Evolutionary conservation across 2,888 invertebrate genomes (phyloP).

Genomic region (Creontiades dilutus): DNA sequence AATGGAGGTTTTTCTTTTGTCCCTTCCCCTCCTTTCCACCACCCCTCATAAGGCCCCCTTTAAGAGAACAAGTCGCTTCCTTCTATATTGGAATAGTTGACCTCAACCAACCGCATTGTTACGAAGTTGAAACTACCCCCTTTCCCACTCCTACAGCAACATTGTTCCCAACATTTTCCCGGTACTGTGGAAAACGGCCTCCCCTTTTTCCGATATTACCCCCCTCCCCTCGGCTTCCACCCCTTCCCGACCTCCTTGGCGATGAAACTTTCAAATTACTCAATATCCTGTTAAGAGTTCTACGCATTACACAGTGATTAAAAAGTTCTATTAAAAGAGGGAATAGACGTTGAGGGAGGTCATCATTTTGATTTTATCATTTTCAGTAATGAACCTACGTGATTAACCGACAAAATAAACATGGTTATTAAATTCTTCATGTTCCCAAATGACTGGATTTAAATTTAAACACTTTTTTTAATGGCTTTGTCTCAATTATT

Average conservation of each 20-base stretch:
- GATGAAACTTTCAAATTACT: slow-evolving; percentile 2
- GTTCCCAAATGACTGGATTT: too few relatives aligned
- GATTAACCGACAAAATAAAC: too few relatives aligned
- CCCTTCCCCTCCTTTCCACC: not conserved
- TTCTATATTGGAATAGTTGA: slow-evolving; percentile 66
- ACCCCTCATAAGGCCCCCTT: slow-evolving; percentile 25
- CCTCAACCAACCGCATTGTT: slow-evolving; percentile 62
- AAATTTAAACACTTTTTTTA: too few relatives aligned
- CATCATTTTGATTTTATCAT: too few relatives aligned
- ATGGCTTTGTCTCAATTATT: too few relatives aligned
- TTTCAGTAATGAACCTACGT: too few relatives aligned
- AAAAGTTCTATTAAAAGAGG: too few relatives aligned
- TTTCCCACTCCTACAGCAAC: not conserved
- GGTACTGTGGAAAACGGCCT: not conserved
- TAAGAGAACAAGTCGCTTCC: not conserved
- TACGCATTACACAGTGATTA: too few relatives aligned
- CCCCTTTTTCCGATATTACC: not conserved
- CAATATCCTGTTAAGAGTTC: not conserved
- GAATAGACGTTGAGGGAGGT: too few relatives aligned
- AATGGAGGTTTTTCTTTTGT: slow-evolving; percentile 19
- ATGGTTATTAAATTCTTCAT: too few relatives aligned
- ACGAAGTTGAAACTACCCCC: slow-evolving; percentile 59
- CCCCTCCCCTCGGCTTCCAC: not conserved
- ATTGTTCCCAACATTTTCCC: slow-evolving; percentile 39
- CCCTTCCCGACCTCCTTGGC: not conserved